Evolutionary conservation across 2,888 invertebrate species (phyloP).

Genomic region (Morpho helenor): DNA sequence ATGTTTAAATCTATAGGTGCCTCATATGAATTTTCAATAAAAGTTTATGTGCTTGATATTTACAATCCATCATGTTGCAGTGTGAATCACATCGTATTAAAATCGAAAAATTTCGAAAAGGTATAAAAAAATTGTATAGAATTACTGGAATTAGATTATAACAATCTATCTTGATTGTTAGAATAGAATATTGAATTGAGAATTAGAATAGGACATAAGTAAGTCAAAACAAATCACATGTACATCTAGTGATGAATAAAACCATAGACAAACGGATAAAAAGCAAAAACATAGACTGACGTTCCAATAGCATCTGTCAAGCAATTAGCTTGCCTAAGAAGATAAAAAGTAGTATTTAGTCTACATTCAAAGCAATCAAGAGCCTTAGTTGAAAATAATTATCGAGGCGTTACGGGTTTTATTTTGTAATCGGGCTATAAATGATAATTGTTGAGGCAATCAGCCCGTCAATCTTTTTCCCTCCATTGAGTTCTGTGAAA

Average conservation of each 20-base stretch:
- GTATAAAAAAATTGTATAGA: too few relatives aligned
- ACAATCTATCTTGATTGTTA: too few relatives aligned
- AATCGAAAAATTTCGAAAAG: too few relatives aligned
- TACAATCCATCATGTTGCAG: too few relatives aligned
- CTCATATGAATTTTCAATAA: too few relatives aligned
- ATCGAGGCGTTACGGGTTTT: slow-evolving; percentile 19
- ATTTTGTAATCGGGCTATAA: slow-evolving; percentile 10
- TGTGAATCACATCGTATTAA: too few relatives aligned
- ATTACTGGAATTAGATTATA: too few relatives aligned
- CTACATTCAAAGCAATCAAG: slow-evolving; percentile 45
- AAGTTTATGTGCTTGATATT: too few relatives aligned
- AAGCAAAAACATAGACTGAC: slow-evolving; percentile 13
- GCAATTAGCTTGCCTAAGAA: slow-evolving; percentile 45
- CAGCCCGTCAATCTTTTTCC: slow-evolving; percentile 4
- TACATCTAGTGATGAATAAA: neutral
- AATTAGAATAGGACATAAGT: too few relatives aligned
- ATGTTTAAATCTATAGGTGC: too few relatives aligned
- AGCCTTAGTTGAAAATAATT: slow-evolving; percentile 35
- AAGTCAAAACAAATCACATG: too few relatives aligned
- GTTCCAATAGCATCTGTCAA: slow-evolving; percentile 21
- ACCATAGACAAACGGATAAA: slow-evolving; percentile 10
- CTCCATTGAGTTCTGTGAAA: slow-evolving; percentile 8
- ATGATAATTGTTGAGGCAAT: slow-evolving; percentile 5
- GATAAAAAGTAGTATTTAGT: slow-evolving; percentile 32
- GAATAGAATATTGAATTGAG: too few relatives aligned